Percentiles rank a stretch among this genome's conserved stretches.
phyloP scores from a whole-genome alignment of 2,797 vertebrate species.

The Ciconia nigra region DNA sequence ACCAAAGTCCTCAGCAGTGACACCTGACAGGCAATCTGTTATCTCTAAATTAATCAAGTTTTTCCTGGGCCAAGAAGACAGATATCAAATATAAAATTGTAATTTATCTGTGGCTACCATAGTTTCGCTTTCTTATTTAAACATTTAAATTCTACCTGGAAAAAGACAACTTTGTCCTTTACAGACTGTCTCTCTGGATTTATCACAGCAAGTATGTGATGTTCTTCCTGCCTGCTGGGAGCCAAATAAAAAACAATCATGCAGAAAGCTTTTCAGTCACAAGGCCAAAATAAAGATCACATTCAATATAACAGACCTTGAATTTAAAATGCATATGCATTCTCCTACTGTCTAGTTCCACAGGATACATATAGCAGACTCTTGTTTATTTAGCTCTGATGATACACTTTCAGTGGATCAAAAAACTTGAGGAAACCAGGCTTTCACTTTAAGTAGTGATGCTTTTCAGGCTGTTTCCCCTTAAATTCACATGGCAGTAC shows the following conservation, averaged over 20 bases:
- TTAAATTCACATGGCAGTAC: background rate
- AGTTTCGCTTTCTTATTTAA: background rate
- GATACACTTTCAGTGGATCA: background rate
- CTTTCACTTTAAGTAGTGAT: background rate
- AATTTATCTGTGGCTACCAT: background rate
- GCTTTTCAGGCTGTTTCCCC: background rate
- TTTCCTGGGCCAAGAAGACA: background rate
- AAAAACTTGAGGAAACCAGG: background rate
- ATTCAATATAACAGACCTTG: background rate
- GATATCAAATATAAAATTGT: background rate
- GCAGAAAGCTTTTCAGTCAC: background rate
- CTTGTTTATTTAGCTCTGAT: background rate
- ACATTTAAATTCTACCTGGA: background rate
- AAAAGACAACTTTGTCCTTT: background rate
- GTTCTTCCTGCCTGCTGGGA: background rate
- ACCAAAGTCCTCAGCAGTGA: background rate
- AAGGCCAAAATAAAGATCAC: background rate
- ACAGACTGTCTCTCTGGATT: background rate
- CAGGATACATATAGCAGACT: background rate
- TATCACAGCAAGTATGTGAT: background rate
- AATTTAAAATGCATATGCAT: background rate
- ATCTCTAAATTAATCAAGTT: background rate
- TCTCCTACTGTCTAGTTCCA: background rate
- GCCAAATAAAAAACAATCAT: background rate
- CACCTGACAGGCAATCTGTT: background rate